Percentiles rank a stretch among this genome's conserved stretches.
phyloP scores from a whole-genome alignment of 2,113 vertebrate species.

The Toxotes chatareus region DNA sequence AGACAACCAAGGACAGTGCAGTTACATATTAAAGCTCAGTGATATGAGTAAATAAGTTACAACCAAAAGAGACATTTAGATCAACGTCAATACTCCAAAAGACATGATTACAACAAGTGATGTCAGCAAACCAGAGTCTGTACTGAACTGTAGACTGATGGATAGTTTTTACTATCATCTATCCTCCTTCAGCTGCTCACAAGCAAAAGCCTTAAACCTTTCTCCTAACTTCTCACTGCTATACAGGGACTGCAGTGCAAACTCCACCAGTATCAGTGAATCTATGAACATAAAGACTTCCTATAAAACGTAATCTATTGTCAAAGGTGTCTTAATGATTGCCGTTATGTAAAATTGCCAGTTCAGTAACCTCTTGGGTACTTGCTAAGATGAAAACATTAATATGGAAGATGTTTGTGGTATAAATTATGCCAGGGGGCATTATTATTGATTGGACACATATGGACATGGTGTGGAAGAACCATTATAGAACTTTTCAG shows the following conservation, averaged over 20 bases:
- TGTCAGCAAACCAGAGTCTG: constrained; percentile 2
- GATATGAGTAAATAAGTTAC: background rate
- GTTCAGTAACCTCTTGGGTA: constrained; percentile 17
- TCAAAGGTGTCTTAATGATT: constrained; percentile 40
- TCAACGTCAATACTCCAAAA: background rate
- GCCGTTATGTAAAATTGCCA: constrained; percentile 9
- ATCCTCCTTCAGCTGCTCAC: background rate
- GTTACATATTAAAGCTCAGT: background rate
- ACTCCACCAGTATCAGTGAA: background rate
- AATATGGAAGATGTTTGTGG: constrained; percentile 51
- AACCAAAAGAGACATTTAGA: constrained; percentile 6
- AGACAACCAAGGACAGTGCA: background rate
- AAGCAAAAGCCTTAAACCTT: background rate
- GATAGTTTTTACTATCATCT: constrained; percentile 8
- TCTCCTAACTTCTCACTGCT: background rate
- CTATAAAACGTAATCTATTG: background rate
- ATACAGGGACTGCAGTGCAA: background rate
- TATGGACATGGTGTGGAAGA: constrained; percentile 44
- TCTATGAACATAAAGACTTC: background rate
- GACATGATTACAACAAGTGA: background rate
- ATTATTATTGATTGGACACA: constrained; percentile 64
- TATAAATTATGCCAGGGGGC: constrained; percentile 54
- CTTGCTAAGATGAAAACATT: constrained; percentile 49
- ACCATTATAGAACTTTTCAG: constrained; percentile 42
- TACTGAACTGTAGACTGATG: background rate